Evolutionary conservation across 2,113 vertebrate genomes (phyloP).

Genomic region (Varanus salvator): DNA sequence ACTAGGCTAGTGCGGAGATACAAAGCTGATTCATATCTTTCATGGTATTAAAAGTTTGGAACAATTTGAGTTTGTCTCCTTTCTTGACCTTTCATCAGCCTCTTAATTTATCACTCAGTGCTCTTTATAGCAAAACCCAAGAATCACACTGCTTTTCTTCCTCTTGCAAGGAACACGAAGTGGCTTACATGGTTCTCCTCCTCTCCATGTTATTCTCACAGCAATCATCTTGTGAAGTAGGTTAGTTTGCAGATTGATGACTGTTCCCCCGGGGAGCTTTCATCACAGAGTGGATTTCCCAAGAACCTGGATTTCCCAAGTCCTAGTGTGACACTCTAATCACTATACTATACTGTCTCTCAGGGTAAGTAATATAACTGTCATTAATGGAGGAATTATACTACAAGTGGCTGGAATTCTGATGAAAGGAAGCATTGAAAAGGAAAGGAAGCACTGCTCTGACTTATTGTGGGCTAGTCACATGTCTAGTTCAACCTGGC

Average conservation of each 20-base stretch:
- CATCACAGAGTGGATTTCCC: too few species aligned
- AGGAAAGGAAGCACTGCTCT: too few species aligned
- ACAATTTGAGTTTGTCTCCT: background rate
- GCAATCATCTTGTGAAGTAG: too few species aligned
- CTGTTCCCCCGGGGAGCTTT: too few species aligned
- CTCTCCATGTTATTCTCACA: too few species aligned
- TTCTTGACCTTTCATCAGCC: background rate
- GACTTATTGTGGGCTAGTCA: background rate
- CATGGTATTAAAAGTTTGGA: background rate
- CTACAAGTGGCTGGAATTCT: background rate
- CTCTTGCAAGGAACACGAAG: too few species aligned
- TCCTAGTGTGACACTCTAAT: too few species aligned
- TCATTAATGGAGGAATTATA: background rate
- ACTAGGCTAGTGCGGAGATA: background rate
- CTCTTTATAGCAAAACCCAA: background rate
- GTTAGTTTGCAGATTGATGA: too few species aligned
- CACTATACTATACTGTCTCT: too few species aligned
- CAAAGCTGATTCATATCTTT: background rate
- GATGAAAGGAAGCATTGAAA: background rate
- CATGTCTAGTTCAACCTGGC: background rate
- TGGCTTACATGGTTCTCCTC: too few species aligned
- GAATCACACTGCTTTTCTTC: background rate
- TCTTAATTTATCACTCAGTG: background rate
- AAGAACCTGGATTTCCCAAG: too few species aligned
- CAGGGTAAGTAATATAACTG: too few species aligned